Percentiles rank a stretch among this genome's conserved stretches.
Conservation (phyloP, 1,140 invertebrate genomes). For the Glomeris maerens region DNA sequence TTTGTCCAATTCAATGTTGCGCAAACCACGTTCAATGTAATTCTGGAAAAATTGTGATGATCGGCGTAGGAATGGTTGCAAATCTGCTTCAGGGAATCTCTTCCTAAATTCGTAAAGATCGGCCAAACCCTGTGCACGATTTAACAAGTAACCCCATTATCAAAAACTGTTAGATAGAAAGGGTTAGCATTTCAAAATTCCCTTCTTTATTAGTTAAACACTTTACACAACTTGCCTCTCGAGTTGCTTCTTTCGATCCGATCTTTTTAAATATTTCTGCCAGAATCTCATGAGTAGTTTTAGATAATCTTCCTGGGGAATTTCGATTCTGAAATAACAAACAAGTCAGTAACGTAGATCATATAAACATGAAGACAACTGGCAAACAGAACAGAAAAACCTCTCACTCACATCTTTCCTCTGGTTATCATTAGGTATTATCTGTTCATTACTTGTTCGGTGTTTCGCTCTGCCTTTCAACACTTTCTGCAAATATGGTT, state of each 20-base stretch:
- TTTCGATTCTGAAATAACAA: constrained; percentile 12
- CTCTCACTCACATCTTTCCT: too few species aligned
- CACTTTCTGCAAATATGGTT: constrained; percentile 60
- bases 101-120: constrained; percentile 81
- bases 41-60: constrained; percentile 82
- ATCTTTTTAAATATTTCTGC: constrained; percentile 86
- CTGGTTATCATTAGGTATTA: too few species aligned
- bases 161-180: neutral
- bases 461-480: constrained; percentile 30
- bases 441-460: too few species aligned
- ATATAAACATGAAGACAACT: too few species aligned
- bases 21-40: constrained; percentile 74
- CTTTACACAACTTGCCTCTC: constrained; percentile 41
- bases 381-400: too few species aligned
- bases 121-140: constrained; percentile 48
- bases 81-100: constrained; percentile 75
- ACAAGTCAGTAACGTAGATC: too few species aligned
- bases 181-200: neutral
- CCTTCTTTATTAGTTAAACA: constrained; percentile 9
- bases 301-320: constrained; percentile 40
- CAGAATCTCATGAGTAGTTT: constrained; percentile 63
- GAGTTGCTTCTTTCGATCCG: constrained; percentile 70
- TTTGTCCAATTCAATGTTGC: constrained; percentile 51
- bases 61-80: constrained; percentile 76
- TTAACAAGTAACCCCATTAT: neutral